These are phyloP conservation scores for Ophraella communa DNA, from an alignment of 2,888 invertebrate genomes.

Conservation along the genomic window DNA sequence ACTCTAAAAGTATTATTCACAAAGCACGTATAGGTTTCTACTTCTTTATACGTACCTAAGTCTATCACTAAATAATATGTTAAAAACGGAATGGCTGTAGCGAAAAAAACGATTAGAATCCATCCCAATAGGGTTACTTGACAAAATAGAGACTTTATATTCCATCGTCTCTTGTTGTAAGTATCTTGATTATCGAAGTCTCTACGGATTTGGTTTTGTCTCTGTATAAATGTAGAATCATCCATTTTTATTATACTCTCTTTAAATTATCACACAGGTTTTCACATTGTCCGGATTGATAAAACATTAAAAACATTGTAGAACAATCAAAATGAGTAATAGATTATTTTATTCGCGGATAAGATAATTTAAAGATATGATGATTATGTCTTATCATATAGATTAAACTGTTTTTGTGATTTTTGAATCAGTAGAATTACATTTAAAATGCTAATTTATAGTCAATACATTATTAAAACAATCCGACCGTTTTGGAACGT, in stretches of 20 bases:
- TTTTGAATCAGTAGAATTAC: not conserved
- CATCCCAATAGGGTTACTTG: constrained; percentile 24
- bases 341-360: not conserved
- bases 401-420: not conserved
- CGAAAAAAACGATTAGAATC: constrained; percentile 36
- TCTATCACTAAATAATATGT: constrained; percentile 45
- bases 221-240: constrained; percentile 4
- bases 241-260: not conserved
- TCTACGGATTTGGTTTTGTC: constrained; percentile 10
- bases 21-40: constrained; percentile 45
- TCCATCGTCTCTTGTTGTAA: not conserved
- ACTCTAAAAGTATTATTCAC: constrained; percentile 48
- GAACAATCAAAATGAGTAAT: not conserved
- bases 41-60: constrained; percentile 20
- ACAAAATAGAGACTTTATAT: not conserved
- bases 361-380: constrained; percentile 8
- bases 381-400: not conserved
- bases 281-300: constrained; percentile 8
- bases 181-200: constrained; percentile 6
- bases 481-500: no score
- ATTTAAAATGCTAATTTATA: no score
- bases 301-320: not conserved
- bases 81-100: constrained; percentile 42
- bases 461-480: no score
- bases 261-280: not conserved